Conservation (phyloP, 2,888 invertebrate genomes). For the Mechanitis mazaeus region DNA sequence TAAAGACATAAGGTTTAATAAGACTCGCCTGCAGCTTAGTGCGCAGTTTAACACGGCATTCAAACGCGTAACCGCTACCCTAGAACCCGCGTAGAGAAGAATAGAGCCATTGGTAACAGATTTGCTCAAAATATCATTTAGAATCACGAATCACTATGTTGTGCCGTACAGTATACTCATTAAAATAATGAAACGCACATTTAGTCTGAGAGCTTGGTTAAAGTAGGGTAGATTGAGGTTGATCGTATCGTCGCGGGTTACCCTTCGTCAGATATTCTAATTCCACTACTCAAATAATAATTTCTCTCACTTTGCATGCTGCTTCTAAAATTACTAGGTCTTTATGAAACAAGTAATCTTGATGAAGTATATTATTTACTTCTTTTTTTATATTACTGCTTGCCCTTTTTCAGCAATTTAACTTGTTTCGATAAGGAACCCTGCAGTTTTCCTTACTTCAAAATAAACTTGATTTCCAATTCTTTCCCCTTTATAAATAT, state of each 20-base stretch:
- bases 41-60: slow-evolving; percentile 62
- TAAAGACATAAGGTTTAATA: not conserved
- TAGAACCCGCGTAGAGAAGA: slow-evolving; percentile 68
- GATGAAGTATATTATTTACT: slow-evolving; percentile 36
- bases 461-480: slow-evolving; percentile 60
- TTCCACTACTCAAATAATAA: slow-evolving; percentile 62
- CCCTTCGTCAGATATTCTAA: slow-evolving; percentile 59
- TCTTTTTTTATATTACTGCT: slow-evolving; percentile 18
- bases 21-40: slow-evolving; percentile 63
- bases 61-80: slow-evolving; percentile 72
- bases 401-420: slow-evolving; percentile 26
- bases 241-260: slow-evolving; percentile 61
- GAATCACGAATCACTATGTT: slow-evolving; percentile 65
- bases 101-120: slow-evolving; percentile 68
- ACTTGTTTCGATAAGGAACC: slow-evolving; percentile 48
- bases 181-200: slow-evolving; percentile 67
- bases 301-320: slow-evolving; percentile 71
- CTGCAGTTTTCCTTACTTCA: slow-evolving; percentile 58
- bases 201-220: slow-evolving; percentile 71
- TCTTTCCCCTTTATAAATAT: slow-evolving; percentile 31
- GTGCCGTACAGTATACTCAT: slow-evolving; percentile 65
- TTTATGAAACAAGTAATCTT: slow-evolving; percentile 46
- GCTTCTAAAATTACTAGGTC: slow-evolving; percentile 65
- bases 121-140: slow-evolving; percentile 67
- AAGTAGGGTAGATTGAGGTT: slow-evolving; percentile 72